These are phyloP conservation scores for Noctua janthe DNA, from an alignment of 2,888 invertebrate genomes.

Conservation along the genomic window DNA sequence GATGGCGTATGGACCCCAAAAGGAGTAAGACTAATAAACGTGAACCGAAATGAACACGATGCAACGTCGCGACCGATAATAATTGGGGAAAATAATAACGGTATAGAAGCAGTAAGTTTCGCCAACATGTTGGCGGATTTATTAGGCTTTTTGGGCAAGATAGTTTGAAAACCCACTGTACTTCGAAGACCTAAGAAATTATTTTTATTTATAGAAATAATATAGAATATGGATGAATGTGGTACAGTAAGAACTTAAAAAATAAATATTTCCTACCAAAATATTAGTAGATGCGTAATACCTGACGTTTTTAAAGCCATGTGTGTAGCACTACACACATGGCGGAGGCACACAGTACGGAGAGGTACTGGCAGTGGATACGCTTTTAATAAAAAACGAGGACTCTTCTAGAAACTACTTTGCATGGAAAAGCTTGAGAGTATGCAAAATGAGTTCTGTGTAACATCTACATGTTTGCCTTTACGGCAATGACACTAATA, in stretches of 20 bases:
- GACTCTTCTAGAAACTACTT: neutral
- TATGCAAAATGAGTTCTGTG: conserved; percentile 9
- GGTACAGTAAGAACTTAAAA: neutral
- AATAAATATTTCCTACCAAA: neutral
- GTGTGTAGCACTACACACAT: neutral
- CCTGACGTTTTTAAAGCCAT: neutral
- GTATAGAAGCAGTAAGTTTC: neutral
- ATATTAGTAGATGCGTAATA: neutral
- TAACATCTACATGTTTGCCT: conserved; percentile 7
- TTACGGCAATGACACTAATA: neutral
- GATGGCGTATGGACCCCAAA: conserved; percentile 36
- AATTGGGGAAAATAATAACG: conserved; percentile 55
- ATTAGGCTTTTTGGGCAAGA: neutral
- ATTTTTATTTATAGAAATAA: neutral
- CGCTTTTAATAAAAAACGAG: neutral
- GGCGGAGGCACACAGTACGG: neutral
- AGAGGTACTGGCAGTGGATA: neutral
- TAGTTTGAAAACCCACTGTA: neutral
- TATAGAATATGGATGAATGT: neutral
- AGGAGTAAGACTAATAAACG: conserved; percentile 52
- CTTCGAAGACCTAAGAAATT: too few relatives aligned
- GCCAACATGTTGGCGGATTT: conserved; percentile 29
- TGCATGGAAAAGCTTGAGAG: neutral
- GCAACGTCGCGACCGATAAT: conserved; percentile 43
- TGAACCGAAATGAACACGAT: conserved; percentile 51